Evolutionary conservation across 2,113 vertebrate genomes (phyloP).

Genomic region (Thalassoma bifasciatum): DNA sequence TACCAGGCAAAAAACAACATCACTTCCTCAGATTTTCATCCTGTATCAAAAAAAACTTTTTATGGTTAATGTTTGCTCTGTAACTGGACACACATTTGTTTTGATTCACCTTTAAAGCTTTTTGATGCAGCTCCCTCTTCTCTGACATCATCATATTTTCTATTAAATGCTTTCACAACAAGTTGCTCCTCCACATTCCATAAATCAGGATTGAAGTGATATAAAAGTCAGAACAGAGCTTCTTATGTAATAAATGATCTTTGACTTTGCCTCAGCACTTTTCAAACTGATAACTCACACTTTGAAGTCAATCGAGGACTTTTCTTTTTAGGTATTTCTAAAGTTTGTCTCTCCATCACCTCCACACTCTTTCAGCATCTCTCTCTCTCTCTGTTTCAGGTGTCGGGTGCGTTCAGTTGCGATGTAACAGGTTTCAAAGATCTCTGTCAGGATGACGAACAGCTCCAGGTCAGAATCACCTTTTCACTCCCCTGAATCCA

Average conservation of each 20-base stretch:
- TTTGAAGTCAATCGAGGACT: neutral
- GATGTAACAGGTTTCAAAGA: neutral
- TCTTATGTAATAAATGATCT: too few relatives aligned
- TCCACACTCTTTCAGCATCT: slow-evolving; percentile 13
- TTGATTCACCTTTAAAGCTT: too few relatives aligned
- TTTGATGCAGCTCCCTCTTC: too few relatives aligned
- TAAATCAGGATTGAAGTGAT: too few relatives aligned
- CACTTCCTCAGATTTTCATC: too few relatives aligned
- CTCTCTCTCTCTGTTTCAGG: slow-evolving; percentile 50
- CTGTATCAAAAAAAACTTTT: too few relatives aligned
- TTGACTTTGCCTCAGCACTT: too few relatives aligned
- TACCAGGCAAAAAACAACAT: neutral
- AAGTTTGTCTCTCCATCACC: neutral
- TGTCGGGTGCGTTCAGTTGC: slow-evolving; percentile 56
- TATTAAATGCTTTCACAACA: neutral
- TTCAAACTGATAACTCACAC: too few relatives aligned
- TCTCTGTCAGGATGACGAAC: slow-evolving; percentile 30
- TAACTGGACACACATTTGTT: too few relatives aligned
- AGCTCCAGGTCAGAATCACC: slow-evolving; percentile 50
- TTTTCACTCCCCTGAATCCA: slow-evolving; percentile 6
- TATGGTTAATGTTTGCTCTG: too few relatives aligned
- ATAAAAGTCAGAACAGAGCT: neutral
- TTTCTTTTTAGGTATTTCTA: neutral
- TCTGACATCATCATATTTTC: neutral
- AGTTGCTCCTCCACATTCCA: neutral